These are phyloP conservation scores for Euschistus heros DNA, from an alignment of 1,140 invertebrate genomes.

Conservation along the genomic window DNA sequence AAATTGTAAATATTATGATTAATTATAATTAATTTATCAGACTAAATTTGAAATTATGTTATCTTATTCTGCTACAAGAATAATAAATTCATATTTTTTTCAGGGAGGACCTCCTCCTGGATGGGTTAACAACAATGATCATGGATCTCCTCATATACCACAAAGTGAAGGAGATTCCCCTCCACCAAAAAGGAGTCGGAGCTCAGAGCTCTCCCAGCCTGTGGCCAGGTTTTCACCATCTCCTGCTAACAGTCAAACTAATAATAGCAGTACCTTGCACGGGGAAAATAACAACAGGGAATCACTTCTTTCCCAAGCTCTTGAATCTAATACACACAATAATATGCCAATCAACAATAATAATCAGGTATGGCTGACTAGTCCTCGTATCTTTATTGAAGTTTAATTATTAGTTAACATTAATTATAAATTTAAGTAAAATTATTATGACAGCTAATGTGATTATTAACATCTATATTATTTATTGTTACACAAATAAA, in stretches of 20 bases:
- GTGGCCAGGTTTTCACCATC: conserved; percentile 39
- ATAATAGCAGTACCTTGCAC: conserved; percentile 31
- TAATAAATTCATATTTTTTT: neutral
- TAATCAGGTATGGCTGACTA: conserved; percentile 18
- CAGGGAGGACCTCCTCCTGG: neutral
- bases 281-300: conserved; percentile 12
- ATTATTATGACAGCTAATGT: no score
- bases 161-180: conserved; percentile 36
- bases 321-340: conserved; percentile 40
- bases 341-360: conserved; percentile 22
- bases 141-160: neutral
- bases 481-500: no score
- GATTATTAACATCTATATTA: no score
- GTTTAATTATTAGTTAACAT: neutral
- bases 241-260: conserved; percentile 32
- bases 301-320: conserved; percentile 53
- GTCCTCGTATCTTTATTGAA: neutral
- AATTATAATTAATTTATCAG: no score
- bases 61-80: no score
- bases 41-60: no score
- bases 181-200: conserved; percentile 49
- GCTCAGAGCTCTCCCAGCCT: conserved; percentile 40
- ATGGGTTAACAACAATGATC: conserved; percentile 3
- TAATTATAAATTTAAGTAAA: no score
- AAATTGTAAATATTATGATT: no score